Evolutionary conservation across 2,113 vertebrate genomes (phyloP), one percentile per base, ranked within the genome.

Genomic region (Cariama cristata): DNA sequence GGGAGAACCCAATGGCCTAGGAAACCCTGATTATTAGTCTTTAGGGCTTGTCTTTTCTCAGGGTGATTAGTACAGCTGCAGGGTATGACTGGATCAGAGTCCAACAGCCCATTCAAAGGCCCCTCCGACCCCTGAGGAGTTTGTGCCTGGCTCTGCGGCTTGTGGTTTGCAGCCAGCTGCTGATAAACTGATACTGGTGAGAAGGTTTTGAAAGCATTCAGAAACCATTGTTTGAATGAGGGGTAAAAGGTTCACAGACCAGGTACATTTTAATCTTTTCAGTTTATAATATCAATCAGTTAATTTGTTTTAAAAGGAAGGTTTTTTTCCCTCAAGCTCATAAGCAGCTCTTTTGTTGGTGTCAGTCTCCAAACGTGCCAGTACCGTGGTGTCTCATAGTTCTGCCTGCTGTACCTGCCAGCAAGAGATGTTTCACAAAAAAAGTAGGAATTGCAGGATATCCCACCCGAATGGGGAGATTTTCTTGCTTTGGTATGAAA

Each of bases 71-170:
- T 4, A 64, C 3, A 14, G 23, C 64, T 75, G 42, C 15, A 62
- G 42, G 15, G 4, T 64, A 63, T 2, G 32, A n/a, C 35, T 58
- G 68, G 32, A 71, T 18, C 8, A 15, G 55, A 53, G 52, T 18
- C 44, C 47, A 62, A 63, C 18, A 8, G 42, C 11, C 24, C 0
- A 0, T 26, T 53, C 35, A 50, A 32, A 75, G 6, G 14, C 9
- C 6, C 11, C 42, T 52, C 62, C 0, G 0, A 5, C 7, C 7
- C 9, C 22, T 1, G 0, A 52, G 59, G 40, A 21, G 17, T 59
- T 45, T 53, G 32, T 26, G 33, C 17, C 55, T n/a, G 45, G 32
- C 45, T 75, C 30, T 69, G 56, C 1, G 7, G 53, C 53, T 53
- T 27, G 38, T 21, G 20, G 24, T 79, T 82, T 86, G 44, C 52